These are phyloP conservation scores for Lycocorax pyrrhopterus DNA, from an alignment of 2,113 vertebrate genomes.

Conservation along the genomic window DNA sequence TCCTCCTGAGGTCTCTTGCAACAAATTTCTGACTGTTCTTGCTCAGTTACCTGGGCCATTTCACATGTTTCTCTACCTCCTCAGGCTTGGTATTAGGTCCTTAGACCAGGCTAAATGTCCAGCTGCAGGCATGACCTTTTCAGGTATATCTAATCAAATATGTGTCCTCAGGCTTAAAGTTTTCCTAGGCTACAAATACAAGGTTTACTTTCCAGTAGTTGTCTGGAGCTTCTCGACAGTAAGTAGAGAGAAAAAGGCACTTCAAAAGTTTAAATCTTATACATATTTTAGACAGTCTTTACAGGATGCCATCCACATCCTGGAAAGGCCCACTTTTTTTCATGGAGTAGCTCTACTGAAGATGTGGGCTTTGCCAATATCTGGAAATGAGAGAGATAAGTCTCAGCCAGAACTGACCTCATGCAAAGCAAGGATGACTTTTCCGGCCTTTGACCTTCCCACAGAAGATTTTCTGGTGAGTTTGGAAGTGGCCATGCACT, in stretches of 20 bases:
- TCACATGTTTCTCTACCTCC: not conserved
- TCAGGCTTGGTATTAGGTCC: not conserved
- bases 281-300: not conserved
- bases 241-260: not conserved
- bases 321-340: not conserved
- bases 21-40: not conserved
- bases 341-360: not conserved
- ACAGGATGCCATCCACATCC: not conserved
- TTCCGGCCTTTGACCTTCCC: not conserved
- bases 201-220: not conserved
- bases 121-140: not conserved
- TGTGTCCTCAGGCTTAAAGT: not conserved
- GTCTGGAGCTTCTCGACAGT: not conserved
- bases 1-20: not conserved
- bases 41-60: not conserved
- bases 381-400: not conserved
- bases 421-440: not conserved
- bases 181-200: not conserved
- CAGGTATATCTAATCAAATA: not conserved
- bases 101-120: not conserved
- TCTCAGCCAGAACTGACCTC: not conserved
- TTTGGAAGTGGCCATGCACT: not conserved
- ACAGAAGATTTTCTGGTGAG: not conserved
- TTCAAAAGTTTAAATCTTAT: not conserved
- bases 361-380: not conserved